Base-by-base conservation (phyloP, 2,113 vertebrate species). In the Tautogolabrus adspersus region DNA sequence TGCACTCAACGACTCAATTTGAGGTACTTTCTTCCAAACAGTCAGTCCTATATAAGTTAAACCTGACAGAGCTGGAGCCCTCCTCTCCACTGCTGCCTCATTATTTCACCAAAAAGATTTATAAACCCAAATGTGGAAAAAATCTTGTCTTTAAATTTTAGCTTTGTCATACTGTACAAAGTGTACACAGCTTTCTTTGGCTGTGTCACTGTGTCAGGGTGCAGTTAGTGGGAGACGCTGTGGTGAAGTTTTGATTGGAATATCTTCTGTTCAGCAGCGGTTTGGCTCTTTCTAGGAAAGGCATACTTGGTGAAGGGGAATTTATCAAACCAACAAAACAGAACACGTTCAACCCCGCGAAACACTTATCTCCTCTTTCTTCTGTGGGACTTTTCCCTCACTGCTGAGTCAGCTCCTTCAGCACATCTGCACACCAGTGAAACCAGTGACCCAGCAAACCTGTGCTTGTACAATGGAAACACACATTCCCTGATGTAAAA, bases 161-260 rank as follows among this genome's bases (percentile, higher is more conserved):
- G 56, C 7, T 67, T 7, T 26, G 30, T 58, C 10, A 38, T 30
- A 2, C 26, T 26, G 26, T 26, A 4, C 15, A 56, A 71, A 23
- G 22, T 46, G 1, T 60, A 22, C 38, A 42, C 26, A 40, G 69
- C 38, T 5, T 18, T 60, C 23, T 51, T 64, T 8, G 1, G 57
- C 63, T 60, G 18, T 60, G 52, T 72, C 13, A 6, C 54, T 55
- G 57, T 66, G 40, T 73, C 49, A 52, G 62, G 51, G 23, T 30
- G 66, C 66, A 22, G 75, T 82, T 15, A 74, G 66, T 56, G 63
- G 57, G 44, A 65, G 71, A 82, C 59, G 57, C 65, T 56, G 56
- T 66, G 71, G 66, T 86, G 79, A 34, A 72, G 81, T 75, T 87
- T 81, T 77, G 65, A 88, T 82, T 86, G 86, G 79, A 84, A 67